Base-by-base conservation (phyloP, 1,140 invertebrate species). In the Drosophila pruinosa region DNA sequence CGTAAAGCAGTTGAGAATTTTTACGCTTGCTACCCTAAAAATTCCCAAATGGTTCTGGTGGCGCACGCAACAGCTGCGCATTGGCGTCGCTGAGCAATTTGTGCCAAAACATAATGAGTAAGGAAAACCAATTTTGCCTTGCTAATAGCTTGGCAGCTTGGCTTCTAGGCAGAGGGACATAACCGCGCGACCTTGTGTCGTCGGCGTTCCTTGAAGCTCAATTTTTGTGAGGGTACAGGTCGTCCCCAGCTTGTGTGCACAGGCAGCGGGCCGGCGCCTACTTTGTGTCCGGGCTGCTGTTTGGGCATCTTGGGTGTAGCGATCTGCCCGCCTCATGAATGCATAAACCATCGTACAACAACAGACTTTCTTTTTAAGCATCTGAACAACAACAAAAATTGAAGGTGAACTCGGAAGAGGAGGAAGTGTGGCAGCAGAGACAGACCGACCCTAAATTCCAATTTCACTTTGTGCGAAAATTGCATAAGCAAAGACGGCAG, bases 41-140 rank as follows among this genome's bases (percentile, higher is more conserved):
- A 88, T 88, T 88, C 82, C 3, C 78, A 88, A 82, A 50, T 45
- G 63, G 53, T 88, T 88, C 19, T 64, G 7, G 50, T 50, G 1
- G 4, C 5, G 7, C 6, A n/a, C 0, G 17, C 50, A 70, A 36
- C 4, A 50, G 36, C 12, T 48, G 43, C 64, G n/a, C 34, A 8
- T 10, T n/a, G 15, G 2, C 8, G 0, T 1, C 6, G 0, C 2
- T 8, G 4, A 19, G 0, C 10, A 34, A 77, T 17, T 83, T 61
- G 88, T 91, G 85, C 79, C 88, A 88, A 74, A 81, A 90, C 79
- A 74, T 76, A 90, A 91, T 85, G 80, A 91, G 86, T 90, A 90
- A 90, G 89, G 89, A 90, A 89, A 90, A 90, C 82, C 89, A 89
- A 88, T 78, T 17, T 38, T 10, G 75, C 89, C 89, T 78, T 90